These are phyloP conservation scores for Eulacestoma nigropectus DNA, from an alignment of 2,113 vertebrate genomes.

Conservation along the genomic window DNA sequence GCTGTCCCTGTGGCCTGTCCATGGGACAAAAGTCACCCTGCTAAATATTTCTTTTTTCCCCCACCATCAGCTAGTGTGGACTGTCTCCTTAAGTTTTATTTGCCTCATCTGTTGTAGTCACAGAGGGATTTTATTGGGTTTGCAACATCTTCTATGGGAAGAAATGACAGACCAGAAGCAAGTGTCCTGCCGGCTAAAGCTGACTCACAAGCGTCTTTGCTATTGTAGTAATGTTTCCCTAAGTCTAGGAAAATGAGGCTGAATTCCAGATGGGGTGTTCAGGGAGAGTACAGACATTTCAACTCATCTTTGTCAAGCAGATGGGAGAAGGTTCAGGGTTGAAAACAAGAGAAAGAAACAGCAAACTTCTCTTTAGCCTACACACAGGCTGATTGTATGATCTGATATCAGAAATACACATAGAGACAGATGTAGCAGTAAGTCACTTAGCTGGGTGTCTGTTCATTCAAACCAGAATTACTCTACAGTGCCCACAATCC, in stretches of 20 bases:
- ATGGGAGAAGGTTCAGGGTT: background rate
- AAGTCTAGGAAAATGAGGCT: background rate
- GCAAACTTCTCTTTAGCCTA: background rate
- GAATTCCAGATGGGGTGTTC: background rate
- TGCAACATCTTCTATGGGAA: background rate
- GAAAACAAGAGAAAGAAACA: background rate
- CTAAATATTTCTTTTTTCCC: background rate
- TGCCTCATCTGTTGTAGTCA: background rate
- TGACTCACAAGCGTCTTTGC: background rate
- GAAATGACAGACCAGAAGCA: background rate
- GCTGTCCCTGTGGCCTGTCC: background rate
- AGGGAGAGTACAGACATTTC: background rate
- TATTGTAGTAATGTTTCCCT: background rate
- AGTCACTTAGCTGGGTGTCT: background rate
- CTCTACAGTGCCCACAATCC: background rate
- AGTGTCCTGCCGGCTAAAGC: background rate
- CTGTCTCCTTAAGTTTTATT: background rate
- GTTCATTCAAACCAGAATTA: conserved; percentile 9
- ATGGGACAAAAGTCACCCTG: background rate
- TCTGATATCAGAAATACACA: background rate
- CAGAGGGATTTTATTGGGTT: background rate
- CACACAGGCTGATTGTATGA: background rate
- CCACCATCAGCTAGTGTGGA: background rate
- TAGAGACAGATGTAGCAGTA: background rate
- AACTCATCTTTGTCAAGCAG: background rate